Evolutionary conservation across 2,888 invertebrate species (phyloP).

Genomic region (Drosophila cognata): DNA sequence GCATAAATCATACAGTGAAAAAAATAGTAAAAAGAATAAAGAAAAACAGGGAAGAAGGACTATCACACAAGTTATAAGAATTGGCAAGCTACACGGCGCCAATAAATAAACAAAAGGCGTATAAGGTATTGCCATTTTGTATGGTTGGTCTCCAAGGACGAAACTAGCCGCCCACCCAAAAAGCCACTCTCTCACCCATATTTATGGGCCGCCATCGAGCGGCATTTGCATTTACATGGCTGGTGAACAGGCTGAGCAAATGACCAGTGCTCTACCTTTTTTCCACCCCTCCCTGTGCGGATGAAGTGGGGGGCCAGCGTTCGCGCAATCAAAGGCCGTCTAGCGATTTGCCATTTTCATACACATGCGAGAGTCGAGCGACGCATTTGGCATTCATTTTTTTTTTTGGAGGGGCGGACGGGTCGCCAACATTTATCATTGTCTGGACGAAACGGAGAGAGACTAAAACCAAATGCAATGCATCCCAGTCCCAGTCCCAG

Average conservation of each 20-base stretch:
- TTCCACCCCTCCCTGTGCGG: background rate
- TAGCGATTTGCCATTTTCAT: slow-evolving; percentile 79
- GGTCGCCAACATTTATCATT: slow-evolving; percentile 70
- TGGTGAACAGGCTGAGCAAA: slow-evolving; percentile 69
- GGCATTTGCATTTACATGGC: slow-evolving; percentile 67
- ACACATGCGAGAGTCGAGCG: slow-evolving; percentile 70
- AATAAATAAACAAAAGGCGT: slow-evolving; percentile 79
- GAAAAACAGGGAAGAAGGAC: slow-evolving; percentile 26
- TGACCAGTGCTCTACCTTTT: slow-evolving; percentile 60
- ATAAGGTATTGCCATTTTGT: slow-evolving; percentile 50
- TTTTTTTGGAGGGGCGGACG: background rate
- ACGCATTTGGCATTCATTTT: slow-evolving; percentile 65
- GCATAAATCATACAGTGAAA: slow-evolving; percentile 55
- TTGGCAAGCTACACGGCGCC: slow-evolving; percentile 73
- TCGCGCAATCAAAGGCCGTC: slow-evolving; percentile 78
- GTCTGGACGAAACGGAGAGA: slow-evolving; percentile 70
- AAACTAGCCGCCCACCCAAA: slow-evolving; percentile 54
- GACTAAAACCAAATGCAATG: slow-evolving; percentile 46
- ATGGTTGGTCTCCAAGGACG: slow-evolving; percentile 65
- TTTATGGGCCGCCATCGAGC: slow-evolving; percentile 61
- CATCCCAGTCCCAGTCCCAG: slow-evolving; percentile 8
- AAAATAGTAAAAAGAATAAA: background rate
- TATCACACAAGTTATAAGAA: slow-evolving; percentile 73
- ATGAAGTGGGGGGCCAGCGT: slow-evolving; percentile 8
- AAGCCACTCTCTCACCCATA: slow-evolving; percentile 50